Base-by-base conservation (phyloP, 2,113 vertebrate species). In the Lycaon pictus region DNA sequence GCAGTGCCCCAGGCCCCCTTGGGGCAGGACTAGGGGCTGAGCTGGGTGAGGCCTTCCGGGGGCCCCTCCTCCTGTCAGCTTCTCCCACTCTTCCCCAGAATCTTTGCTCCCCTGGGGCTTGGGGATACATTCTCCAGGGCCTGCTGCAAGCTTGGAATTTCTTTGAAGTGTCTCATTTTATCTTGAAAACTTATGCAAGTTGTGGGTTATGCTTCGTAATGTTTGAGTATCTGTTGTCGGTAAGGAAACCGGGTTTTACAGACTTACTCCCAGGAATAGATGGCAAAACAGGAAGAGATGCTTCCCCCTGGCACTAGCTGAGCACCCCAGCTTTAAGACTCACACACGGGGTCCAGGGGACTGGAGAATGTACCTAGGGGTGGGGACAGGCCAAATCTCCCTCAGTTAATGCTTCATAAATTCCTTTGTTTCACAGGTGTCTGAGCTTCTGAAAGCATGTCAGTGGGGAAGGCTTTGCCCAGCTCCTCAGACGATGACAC, bases 161-260 rank as follows among this genome's bases (percentile, higher is more conserved):
- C 87, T 97, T 88, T 96, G 92, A 96, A 96, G 88, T 37, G 69
- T 96, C 32, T 58, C 5, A 10, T 90, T 95, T 94, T 65, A 85
- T 90, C 82, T 96, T 55, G n/a, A 79, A 69, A 72, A 85, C 35
- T 37, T 20, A 23, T 0, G 20, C 72, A 27, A 81, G 92, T n/a
- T 9, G 58, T 16, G 62, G 5, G 0, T 20, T 19, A 29, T 20
- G 43, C 25, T 19, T 48, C 8, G 0, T 62, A 1, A 0, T 1
- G 7, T 43, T 48, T 9, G 43, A 55, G 20, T 22, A 2, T 51
- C 27, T 72, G 35, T 79, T 11, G 32, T 69, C 2, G 1, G 27
- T 12, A 16, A 56, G 27, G 86, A 95, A 90, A n/a, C 19, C 17
- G 0, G 51, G 74, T 63, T 53, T 85, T 32, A 27, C 1, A 2